Percentiles rank a stretch among this genome's conserved stretches.
Evolutionary conservation across 1,140 invertebrate species (phyloP).

Genomic region (Drosophila bocqueti): DNA sequence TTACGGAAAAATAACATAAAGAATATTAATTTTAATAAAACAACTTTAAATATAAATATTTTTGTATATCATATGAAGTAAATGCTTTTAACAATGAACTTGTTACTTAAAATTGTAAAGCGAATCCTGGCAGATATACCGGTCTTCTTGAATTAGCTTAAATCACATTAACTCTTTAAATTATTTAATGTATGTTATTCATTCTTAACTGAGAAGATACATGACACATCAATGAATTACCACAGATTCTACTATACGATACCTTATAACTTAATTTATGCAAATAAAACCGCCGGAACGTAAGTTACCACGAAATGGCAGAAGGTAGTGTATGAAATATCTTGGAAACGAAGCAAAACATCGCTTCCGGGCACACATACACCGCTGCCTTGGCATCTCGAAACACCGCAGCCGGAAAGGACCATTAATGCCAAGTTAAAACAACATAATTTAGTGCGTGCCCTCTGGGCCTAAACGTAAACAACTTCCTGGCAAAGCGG

Average conservation of each 20-base stretch:
- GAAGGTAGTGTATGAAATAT: slow-evolving; percentile 1
- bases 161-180: background rate
- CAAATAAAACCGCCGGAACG: slow-evolving; percentile 15
- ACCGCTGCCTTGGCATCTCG: slow-evolving; percentile 12
- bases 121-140: background rate
- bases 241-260: slow-evolving; percentile 4
- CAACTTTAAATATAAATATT: too few relatives aligned
- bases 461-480: slow-evolving; percentile 62
- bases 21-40: background rate
- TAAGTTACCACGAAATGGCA: slow-evolving; percentile 1
- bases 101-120: background rate
- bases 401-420: slow-evolving; percentile 30
- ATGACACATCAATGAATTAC: background rate
- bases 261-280: slow-evolving; percentile 54
- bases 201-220: background rate
- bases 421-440: slow-evolving; percentile 71
- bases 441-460: slow-evolving; percentile 71
- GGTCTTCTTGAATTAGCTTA: background rate
- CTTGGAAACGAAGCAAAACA: slow-evolving; percentile 12
- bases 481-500: slow-evolving; percentile 49
- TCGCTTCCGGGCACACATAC: slow-evolving; percentile 66
- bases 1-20: background rate
- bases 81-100: too few relatives aligned
- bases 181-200: background rate
- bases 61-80: too few relatives aligned